Conservation (phyloP, 1,140 invertebrate species). For the Ceratina calcarata region DNA sequence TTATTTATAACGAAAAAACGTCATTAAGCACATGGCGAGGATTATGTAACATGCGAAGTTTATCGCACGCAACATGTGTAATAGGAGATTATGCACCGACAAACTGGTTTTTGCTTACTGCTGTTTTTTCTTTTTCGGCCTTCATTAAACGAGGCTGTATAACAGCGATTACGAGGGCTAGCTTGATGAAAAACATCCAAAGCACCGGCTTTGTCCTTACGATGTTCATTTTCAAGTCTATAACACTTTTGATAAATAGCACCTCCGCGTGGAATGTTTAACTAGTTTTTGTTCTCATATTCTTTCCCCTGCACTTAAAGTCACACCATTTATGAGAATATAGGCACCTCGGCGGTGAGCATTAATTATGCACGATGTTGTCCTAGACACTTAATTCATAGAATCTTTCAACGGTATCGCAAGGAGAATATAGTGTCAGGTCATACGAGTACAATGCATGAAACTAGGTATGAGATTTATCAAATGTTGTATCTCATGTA, state of each 20-base stretch:
- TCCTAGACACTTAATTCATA: too few species aligned
- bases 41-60: slow-evolving; percentile 33
- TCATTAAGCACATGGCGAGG: background rate
- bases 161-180: slow-evolving; percentile 70
- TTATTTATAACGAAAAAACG: background rate
- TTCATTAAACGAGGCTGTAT: slow-evolving; percentile 70
- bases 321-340: background rate
- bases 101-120: slow-evolving; percentile 56
- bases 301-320: background rate
- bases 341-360: too few species aligned
- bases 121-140: slow-evolving; percentile 48
- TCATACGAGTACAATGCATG: too few species aligned
- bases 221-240: background rate
- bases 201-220: slow-evolving; percentile 4
- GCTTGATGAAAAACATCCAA: slow-evolving; percentile 40
- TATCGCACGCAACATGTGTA: slow-evolving; percentile 55
- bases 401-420: too few species aligned
- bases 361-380: too few species aligned
- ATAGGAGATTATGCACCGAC: slow-evolving; percentile 28
- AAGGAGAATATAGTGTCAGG: too few species aligned
- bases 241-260: background rate
- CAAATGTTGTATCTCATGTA: too few species aligned
- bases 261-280: background rate
- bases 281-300: background rate
- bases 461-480: too few species aligned